A percentile compares a stretch with the other conserved stretches of the same genome.
phyloP scores from a whole-genome alignment of 1,140 invertebrate genomes.

The Anastatus disparis region DNA sequence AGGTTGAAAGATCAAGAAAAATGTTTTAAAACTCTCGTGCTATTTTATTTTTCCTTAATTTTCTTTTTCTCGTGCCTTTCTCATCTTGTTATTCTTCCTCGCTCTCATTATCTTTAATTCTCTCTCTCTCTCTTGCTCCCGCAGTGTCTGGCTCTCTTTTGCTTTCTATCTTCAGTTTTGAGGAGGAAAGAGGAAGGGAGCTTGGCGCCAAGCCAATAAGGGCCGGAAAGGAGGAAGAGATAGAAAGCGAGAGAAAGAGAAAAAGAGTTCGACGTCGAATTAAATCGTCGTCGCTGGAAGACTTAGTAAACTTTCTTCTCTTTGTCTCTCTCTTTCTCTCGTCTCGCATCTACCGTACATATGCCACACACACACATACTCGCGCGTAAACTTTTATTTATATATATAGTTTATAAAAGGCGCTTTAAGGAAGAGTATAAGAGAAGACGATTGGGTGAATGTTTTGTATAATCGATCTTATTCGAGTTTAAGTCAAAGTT shows the following conservation, averaged over 20 bases:
- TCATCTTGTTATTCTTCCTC: slow-evolving; percentile 46
- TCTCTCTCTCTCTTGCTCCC: slow-evolving; percentile 19
- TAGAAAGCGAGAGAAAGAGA: no score
- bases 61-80: not conserved
- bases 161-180: no score
- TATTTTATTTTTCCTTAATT: no score
- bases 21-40: not conserved
- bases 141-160: slow-evolving; percentile 15
- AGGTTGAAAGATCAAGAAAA: slow-evolving; percentile 14
- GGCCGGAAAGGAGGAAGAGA: no score
- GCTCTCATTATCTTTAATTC: slow-evolving; percentile 42
- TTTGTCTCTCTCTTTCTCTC: not conserved
- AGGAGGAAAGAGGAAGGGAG: no score
- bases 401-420: no score
- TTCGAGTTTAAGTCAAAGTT: no score
- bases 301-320: slow-evolving; percentile 20
- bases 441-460: slow-evolving; percentile 30
- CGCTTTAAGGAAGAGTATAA: not conserved
- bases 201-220: slow-evolving; percentile 46
- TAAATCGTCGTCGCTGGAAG: slow-evolving; percentile 29
- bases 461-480: slow-evolving; percentile 37
- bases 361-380: no score
- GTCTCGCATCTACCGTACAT: no score
- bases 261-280: slow-evolving; percentile 36
- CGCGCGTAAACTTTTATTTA: no score